Evolutionary conservation across 2,797 vertebrate species (phyloP).

Genomic region (Mastacembelus armatus): DNA sequence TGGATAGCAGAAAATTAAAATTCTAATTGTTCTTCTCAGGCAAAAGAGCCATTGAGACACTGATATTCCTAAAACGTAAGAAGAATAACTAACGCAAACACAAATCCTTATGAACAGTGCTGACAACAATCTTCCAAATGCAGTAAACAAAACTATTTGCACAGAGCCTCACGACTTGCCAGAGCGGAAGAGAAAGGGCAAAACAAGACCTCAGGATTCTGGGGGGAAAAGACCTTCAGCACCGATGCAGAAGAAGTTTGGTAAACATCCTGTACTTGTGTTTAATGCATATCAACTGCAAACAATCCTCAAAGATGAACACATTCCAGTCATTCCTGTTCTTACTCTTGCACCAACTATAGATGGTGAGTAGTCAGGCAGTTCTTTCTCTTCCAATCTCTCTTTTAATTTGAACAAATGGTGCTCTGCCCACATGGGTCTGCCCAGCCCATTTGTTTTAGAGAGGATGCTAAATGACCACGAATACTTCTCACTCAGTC

Average conservation of each 20-base stretch:
- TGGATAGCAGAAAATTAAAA: background rate
- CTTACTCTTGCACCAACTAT: conserved; percentile 3
- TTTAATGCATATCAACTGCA: conserved; percentile 25
- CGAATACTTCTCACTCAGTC: conserved; percentile 10
- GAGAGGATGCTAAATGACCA: conserved; percentile 1
- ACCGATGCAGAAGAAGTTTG: conserved; percentile 11
- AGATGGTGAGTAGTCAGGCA: conserved; percentile 20
- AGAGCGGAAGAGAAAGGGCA: background rate
- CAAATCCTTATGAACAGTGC: too few relatives aligned
- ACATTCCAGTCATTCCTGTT: conserved; percentile 1
- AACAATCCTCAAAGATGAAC: conserved; percentile 4
- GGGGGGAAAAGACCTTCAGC: background rate
- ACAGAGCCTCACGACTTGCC: conserved; percentile 25
- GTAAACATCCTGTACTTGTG: conserved; percentile 11
- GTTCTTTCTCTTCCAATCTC: conserved; percentile 39
- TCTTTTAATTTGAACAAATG: conserved; percentile 40
- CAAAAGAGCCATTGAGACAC: background rate
- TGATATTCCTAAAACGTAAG: background rate
- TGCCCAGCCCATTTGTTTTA: background rate
- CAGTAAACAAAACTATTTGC: conserved; percentile 11
- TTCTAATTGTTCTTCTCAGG: background rate
- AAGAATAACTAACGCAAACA: background rate
- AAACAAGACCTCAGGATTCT: conserved; percentile 25
- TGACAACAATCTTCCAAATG: too few relatives aligned
- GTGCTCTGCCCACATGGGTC: background rate